Conservation (phyloP, 2,113 vertebrate genomes). For the Hypomesus transpacificus region DNA sequence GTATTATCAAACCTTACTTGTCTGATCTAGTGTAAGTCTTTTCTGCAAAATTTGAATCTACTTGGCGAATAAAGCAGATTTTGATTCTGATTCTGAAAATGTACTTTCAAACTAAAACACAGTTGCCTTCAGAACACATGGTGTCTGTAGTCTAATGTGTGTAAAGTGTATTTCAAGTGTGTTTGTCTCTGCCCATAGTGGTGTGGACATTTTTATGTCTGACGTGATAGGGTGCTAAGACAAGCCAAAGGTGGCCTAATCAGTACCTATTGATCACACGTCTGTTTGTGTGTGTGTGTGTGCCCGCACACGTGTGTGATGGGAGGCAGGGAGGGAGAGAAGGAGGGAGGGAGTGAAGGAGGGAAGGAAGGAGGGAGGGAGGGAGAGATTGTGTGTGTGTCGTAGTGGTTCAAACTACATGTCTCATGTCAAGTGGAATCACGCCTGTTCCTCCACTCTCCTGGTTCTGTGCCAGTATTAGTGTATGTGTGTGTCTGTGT, state of each 20-base stretch:
- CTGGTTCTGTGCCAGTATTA: constrained; percentile 1
- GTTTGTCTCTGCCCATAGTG: constrained; percentile 42
- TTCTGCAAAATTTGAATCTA: background rate
- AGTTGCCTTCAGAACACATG: too few species aligned
- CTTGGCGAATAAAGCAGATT: background rate
- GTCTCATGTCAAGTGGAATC: constrained; percentile 27
- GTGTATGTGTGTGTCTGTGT: constrained; percentile 11
- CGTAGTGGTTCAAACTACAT: constrained; percentile 36
- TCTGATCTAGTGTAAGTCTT: background rate
- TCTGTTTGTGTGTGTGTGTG: constrained; percentile 13
- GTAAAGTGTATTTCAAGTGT: background rate
- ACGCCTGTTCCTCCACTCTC: constrained; percentile 28
- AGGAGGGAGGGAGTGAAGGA: background rate
- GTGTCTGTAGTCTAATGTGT: constrained; percentile 30
- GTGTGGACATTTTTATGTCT: constrained; percentile 63
- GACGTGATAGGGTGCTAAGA: constrained; percentile 53
- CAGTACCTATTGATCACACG: constrained; percentile 61
- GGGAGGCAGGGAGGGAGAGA: background rate
- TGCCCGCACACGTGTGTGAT: background rate
- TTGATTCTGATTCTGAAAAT: background rate
- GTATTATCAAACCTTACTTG: background rate
- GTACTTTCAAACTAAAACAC: too few species aligned
- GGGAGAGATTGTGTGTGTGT: constrained; percentile 4
- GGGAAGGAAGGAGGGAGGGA: background rate
- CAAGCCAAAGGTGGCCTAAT: constrained; percentile 60